Evolutionary conservation across 2,797 vertebrate genomes (phyloP).

Genomic region (Acanthopagrus latus): DNA sequence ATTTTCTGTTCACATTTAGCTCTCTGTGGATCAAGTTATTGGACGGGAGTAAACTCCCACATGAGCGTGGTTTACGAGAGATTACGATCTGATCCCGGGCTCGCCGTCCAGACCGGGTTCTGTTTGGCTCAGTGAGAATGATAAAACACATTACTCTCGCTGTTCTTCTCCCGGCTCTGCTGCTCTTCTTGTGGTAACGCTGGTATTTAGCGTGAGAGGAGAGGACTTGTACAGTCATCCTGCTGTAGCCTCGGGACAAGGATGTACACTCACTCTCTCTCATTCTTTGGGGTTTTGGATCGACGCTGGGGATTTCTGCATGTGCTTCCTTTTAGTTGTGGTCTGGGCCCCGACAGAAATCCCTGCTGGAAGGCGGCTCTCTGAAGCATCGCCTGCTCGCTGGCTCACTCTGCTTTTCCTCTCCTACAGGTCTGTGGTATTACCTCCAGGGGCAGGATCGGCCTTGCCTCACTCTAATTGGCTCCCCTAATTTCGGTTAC

Average conservation of each 20-base stretch:
- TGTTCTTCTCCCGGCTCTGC: conserved; percentile 22
- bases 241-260: conserved; percentile 65
- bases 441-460: conserved; percentile 91
- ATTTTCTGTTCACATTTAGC: not conserved
- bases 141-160: conserved; percentile 25
- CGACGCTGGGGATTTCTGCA: conserved; percentile 76
- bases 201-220: conserved; percentile 72
- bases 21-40: not conserved
- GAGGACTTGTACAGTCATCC: conserved; percentile 61
- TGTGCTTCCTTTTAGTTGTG: conserved; percentile 77
- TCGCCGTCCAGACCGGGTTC: conserved; percentile 15
- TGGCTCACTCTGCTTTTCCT: conserved; percentile 30
- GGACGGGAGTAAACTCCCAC: not conserved
- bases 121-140: conserved; percentile 30
- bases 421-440: conserved; percentile 94
- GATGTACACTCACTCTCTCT: conserved; percentile 72
- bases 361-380: conserved; percentile 53
- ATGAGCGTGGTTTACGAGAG: not conserved
- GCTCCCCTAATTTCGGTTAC: conserved; percentile 98
- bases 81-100: not conserved
- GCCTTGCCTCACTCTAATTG: conserved; percentile 96
- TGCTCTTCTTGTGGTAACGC: conserved; percentile 55
- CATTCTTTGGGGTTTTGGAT: conserved; percentile 74
- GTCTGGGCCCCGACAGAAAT: conserved; percentile 53
- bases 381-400: conserved; percentile 47